Base-by-base conservation (phyloP, 2,888 invertebrate species). In the Protodeltote pygarga region DNA sequence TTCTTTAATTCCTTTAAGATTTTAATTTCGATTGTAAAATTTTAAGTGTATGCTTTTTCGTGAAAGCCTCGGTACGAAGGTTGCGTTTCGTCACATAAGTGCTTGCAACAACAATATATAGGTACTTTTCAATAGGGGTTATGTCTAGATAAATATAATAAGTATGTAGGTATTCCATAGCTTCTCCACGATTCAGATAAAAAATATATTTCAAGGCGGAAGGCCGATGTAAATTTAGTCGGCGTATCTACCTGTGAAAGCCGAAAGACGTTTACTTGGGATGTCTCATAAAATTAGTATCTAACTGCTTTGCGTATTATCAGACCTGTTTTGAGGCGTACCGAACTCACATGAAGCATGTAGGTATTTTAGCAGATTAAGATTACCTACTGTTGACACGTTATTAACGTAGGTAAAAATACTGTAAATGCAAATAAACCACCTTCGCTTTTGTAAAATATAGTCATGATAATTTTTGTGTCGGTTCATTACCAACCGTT, bases 251-350 rank as follows among this genome's bases (percentile, higher is more conserved):
- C 64, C 65, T 72, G 67, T 69, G 77, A 81, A 79, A 79, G 79
- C 76, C 76, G 76, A 81, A 79, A 82, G 79, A 82, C 81, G 79
- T 80, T 81, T 81, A 79, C 77, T 79, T 73, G 71, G 66, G 77
- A 77, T 80, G 87, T 85, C 89, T 83, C 89, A 74, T 90, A 91
- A 91, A 91, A 84, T 90, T 84, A 82, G 79, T 84, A 89, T 83
- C 77, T 89, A 87, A 89, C 79, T 83, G 80, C 82, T 77, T 71
- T 63, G 75, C 71, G 77, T 81, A 84, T 85, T 86, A 87, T 84
- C 84, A 79, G 75, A 85, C 87, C 79, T 75, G 89, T 87, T 85
- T 72, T 59, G 69, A 73, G 65, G 65, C 53, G 64, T 73, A 65
- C 69, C 72, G 78, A 80, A 77, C 81, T 73, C 81, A 82, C 84